Percentiles rank a stretch among this genome's conserved stretches.
phyloP scores from a whole-genome alignment of 2,888 invertebrate species.

The Lepidochrysops patricia region DNA sequence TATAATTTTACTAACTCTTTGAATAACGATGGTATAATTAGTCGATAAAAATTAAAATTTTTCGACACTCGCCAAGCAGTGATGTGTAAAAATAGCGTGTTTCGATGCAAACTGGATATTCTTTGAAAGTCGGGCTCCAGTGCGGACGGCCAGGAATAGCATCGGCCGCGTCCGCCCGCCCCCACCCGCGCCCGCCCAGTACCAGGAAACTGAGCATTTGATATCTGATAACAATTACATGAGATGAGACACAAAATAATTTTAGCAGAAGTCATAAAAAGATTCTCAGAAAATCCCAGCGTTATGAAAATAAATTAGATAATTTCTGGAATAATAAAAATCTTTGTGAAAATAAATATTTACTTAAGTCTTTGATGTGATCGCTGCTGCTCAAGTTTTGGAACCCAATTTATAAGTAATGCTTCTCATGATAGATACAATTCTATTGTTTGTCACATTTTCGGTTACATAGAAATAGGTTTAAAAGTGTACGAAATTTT shows the following conservation, averaged over 20 bases:
- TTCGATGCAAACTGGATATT: constrained; percentile 21
- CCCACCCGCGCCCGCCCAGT: background rate
- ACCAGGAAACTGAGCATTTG: constrained; percentile 3
- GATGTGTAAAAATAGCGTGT: constrained; percentile 15
- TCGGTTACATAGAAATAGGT: constrained; percentile 19
- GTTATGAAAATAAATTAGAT: no score
- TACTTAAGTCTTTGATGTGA: no score
- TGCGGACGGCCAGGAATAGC: constrained; percentile 18
- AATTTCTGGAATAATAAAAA: no score
- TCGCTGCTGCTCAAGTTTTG: no score
- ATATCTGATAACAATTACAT: constrained; percentile 3
- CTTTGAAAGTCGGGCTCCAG: constrained; percentile 19
- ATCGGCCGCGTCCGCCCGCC: background rate
- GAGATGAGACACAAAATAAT: background rate
- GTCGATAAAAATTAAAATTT: background rate
- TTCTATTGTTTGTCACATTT: background rate
- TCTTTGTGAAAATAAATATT: no score
- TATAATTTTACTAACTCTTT: background rate
- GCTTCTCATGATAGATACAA: no score
- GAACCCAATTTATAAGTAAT: no score
- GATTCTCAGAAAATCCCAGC: no score
- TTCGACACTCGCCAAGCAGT: constrained; percentile 1
- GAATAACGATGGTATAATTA: background rate
- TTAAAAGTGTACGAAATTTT: constrained; percentile 63
- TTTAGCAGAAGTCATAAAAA: background rate